Base-by-base conservation (phyloP, 2,113 vertebrate genomes). In the Pomatostomus ruficeps region DNA sequence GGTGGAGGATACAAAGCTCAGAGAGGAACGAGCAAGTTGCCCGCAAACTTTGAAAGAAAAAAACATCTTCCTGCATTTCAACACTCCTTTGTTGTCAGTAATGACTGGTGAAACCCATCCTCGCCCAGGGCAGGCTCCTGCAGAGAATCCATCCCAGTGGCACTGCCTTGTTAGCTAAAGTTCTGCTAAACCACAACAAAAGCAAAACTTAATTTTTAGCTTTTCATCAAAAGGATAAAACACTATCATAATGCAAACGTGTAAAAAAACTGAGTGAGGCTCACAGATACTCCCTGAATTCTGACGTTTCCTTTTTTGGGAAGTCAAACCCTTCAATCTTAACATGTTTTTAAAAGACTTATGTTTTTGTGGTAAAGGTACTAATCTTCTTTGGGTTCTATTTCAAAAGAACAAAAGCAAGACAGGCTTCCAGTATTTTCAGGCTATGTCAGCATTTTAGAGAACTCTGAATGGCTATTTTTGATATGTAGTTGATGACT, bases 161-260 rank as follows among this genome's bases (percentile, higher is more conserved):
- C 8, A 45, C 45, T 85, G 80, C 88, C 78, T 42, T n/a, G 73
- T 52, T 71, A 71, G 78, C 74, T 95, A 74, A 66, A 85, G 84
- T 59, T 84, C 65, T 91, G 59, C 73, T 94, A 58, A 86, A 96
- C 91, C 93, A 95, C 89, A 92, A 89, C 83, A 94, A 81, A 92
- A 83, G 84, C 55, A 66, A 66, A 35, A 45, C 31, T 74, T 43
- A 42, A 38, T 33, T 24, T 40, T 67, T 1, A 3, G 65, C 80
- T 90, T 86, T 84, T 77, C 80, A 92, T 83, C 76, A 54, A 62
- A 80, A 77, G 80, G 51, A 74, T 80, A 66, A 92, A 91, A 81
- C 9, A 58, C 73, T 58, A 62, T 67, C 42, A 35, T 35, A 66
- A 89, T 2, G 19, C 20, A 42, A 24, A 43, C 1, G 4, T 0